phyloP scores from a whole-genome alignment of 1,140 invertebrate species.

The Drosophila kikkawai region DNA sequence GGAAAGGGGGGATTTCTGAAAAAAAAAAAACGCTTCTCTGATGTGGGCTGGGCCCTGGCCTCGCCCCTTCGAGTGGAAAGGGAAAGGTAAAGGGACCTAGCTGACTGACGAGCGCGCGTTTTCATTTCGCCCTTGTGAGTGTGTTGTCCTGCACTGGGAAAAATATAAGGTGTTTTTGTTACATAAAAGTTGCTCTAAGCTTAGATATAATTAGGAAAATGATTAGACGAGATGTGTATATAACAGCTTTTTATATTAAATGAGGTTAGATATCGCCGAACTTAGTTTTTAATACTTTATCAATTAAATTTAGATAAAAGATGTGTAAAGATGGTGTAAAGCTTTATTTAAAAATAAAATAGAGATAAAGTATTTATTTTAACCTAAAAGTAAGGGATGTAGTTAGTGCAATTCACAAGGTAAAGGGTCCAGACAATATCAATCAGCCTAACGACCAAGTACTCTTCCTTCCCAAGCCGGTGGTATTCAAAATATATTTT shows the following conservation, averaged over 20 bases:
- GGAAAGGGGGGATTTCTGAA: slow-evolving; percentile 22
- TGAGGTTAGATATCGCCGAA: too few relatives aligned
- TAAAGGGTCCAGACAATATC: neutral
- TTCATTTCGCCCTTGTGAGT: slow-evolving; percentile 45
- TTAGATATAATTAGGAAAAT: neutral
- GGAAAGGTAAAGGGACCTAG: slow-evolving; percentile 45
- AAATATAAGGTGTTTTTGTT: neutral
- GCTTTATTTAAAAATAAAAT: neutral
- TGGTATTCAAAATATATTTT: too few relatives aligned
- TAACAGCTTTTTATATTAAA: neutral
- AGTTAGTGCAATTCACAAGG: neutral
- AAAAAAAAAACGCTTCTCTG: slow-evolving; percentile 58
- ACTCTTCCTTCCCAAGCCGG: neutral
- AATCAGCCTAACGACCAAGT: neutral
- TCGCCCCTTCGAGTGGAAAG: slow-evolving; percentile 42
- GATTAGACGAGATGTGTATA: neutral
- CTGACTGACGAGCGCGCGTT: slow-evolving; percentile 77
- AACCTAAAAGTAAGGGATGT: neutral
- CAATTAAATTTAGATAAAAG: too few relatives aligned
- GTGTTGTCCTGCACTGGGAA: slow-evolving; percentile 18
- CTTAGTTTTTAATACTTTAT: too few relatives aligned
- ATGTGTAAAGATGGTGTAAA: too few relatives aligned
- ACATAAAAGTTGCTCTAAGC: too few relatives aligned
- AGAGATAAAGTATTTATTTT: too few relatives aligned
- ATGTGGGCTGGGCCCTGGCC: slow-evolving; percentile 44